Base-by-base conservation (phyloP, 2,888 invertebrate genomes). In the Drosophila eohydei region DNA sequence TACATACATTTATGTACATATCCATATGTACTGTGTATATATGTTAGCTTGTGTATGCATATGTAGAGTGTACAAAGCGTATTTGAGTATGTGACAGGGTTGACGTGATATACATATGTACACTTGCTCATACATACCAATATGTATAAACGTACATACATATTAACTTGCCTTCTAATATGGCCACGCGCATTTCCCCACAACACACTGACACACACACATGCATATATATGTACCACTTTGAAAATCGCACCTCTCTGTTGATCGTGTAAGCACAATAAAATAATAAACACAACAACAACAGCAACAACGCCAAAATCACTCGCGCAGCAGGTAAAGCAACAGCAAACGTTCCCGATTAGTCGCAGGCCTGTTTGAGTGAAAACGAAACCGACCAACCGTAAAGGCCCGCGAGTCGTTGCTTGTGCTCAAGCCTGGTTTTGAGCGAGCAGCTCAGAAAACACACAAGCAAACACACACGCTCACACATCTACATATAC, bases 331-430 rank as follows among this genome's bases (percentile, higher is more conserved):
- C 58, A 65, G 66, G 51, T 51, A 34, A 60, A 46, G 32, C 65
- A 59, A 52, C 50, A 57, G 50, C 50, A 38, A 62, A 66, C 70
- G 68, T 61, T 74, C 73, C 70, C 84, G 71, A 86, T 86, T 78
- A 86, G 89, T 81, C 66, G 74, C 51, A 56, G 71, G 65, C 50
- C 68, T 51, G 64, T 69, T 87, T 89, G 90, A 86, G 85, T 74
- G 72, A 21, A 69, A 86, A 72, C 32, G 57, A 28, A 83, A 50
- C 71, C 83, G 81, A 83, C 85, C 85, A 86, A 86, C 85, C 85
- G 90, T 83, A 83, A 83, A 75, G 71, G 65, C 62, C 38, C 58
- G 48, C 54, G 48, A 62, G 54, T 51, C 14, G 43, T 54, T 51
- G 30, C 5, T 16, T 32, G 32, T 34, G 54, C 70, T 67, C 70